Conservation (phyloP, 2,888 invertebrate species). For the Gandaritis pyraliata region DNA sequence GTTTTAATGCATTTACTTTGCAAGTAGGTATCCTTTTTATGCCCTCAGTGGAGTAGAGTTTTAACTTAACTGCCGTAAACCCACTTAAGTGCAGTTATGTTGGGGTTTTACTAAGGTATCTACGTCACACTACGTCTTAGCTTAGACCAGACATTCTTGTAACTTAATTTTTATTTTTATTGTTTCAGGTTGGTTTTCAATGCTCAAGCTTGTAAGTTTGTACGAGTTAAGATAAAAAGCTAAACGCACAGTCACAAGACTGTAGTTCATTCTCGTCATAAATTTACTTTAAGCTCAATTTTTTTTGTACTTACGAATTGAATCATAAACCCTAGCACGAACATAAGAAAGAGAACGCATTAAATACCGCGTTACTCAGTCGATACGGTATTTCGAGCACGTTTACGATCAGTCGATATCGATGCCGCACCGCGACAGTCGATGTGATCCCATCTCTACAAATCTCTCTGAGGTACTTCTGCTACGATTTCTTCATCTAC, state of each 20-base stretch:
- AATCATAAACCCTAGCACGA: constrained; percentile 21
- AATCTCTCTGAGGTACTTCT: neutral
- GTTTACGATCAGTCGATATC: constrained; percentile 32
- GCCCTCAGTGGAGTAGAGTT: constrained; percentile 19
- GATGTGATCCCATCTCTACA: neutral
- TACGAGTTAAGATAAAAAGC: no score
- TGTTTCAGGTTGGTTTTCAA: constrained; percentile 51
- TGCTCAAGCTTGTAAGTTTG: no score
- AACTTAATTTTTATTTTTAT: constrained; percentile 30
- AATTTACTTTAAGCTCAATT: constrained; percentile 11
- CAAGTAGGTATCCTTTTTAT: constrained; percentile 29
- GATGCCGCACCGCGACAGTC: constrained; percentile 18
- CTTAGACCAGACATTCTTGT: neutral
- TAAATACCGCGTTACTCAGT: constrained; percentile 28
- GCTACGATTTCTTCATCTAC: neutral
- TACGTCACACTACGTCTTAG: neutral
- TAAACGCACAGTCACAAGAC: no score
- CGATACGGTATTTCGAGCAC: constrained; percentile 33
- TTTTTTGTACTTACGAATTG: constrained; percentile 16
- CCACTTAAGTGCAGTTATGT: neutral
- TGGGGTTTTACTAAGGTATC: neutral
- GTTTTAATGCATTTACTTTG: constrained; percentile 35
- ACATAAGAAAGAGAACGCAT: constrained; percentile 31
- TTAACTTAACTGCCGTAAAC: constrained; percentile 21
- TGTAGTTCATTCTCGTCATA: constrained; percentile 5